These are phyloP conservation scores for Eutolmus rufibarbis DNA, from an alignment of 2,888 invertebrate genomes.

Conservation along the genomic window DNA sequence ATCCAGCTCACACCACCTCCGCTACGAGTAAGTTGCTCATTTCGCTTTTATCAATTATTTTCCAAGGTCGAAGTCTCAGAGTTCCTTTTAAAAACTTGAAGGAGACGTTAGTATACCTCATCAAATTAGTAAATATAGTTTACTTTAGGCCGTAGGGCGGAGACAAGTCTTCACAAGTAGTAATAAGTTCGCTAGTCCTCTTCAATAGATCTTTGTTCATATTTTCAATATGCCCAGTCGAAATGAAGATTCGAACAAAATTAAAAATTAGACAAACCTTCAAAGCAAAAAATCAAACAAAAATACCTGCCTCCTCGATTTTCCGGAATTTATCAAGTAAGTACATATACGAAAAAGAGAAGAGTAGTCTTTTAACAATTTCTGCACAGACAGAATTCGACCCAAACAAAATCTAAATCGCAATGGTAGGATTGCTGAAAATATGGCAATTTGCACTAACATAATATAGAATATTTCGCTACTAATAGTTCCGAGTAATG, in stretches of 20 bases:
- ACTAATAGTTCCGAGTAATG: too few species aligned
- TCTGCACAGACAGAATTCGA: too few species aligned
- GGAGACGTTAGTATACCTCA: not conserved
- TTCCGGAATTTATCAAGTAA: too few species aligned
- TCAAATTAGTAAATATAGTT: not conserved
- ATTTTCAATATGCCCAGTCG: too few species aligned
- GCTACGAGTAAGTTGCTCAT: conserved; percentile 53
- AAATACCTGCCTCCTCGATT: too few species aligned
- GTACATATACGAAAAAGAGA: too few species aligned
- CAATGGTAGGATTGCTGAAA: too few species aligned
- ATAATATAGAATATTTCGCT: too few species aligned
- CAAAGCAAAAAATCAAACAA: too few species aligned
- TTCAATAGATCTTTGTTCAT: not conserved
- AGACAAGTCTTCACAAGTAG: not conserved
- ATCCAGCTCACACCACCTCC: conserved; percentile 54
- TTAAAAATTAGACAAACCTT: not conserved
- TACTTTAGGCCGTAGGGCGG: not conserved
- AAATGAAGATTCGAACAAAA: not conserved
- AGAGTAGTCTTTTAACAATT: too few species aligned
- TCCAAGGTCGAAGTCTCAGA: not conserved
- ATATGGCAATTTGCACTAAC: too few species aligned
- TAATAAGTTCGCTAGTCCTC: not conserved
- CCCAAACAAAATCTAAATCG: too few species aligned
- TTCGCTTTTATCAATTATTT: not conserved
- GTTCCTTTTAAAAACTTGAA: not conserved